These are phyloP conservation scores for Tetheella fluctuosa DNA, from an alignment of 2,888 invertebrate genomes.

Conservation along the genomic window DNA sequence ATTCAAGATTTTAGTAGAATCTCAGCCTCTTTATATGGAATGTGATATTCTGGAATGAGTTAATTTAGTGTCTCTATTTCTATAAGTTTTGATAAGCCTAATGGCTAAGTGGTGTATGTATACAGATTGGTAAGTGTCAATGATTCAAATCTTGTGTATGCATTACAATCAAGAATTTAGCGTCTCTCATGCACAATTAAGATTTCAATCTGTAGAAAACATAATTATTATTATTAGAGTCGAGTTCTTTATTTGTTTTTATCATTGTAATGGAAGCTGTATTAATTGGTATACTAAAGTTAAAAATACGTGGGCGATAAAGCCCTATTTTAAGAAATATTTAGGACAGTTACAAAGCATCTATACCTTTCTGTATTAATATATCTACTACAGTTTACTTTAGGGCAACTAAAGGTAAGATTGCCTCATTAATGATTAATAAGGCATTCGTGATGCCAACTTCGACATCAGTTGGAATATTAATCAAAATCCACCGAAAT, in stretches of 20 bases:
- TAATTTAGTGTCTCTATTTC: conserved; percentile 1
- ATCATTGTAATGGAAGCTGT: no score
- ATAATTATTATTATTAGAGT: no score
- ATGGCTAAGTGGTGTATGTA: not conserved
- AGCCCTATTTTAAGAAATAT: no score
- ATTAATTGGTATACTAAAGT: no score
- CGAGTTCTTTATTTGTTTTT: no score
- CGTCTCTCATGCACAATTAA: not conserved
- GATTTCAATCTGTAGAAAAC: not conserved
- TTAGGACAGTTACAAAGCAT: not conserved
- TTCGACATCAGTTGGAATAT: conserved; percentile 7
- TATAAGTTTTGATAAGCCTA: not conserved
- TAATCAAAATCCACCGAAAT: conserved; percentile 6
- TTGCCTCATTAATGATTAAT: not conserved
- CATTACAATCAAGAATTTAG: not conserved
- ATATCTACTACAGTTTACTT: no score
- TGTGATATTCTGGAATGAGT: not conserved
- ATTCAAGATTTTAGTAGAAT: not conserved
- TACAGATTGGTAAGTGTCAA: not conserved
- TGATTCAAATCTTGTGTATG: not conserved
- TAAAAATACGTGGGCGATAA: no score
- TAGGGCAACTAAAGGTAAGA: not conserved
- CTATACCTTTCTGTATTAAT: no score
- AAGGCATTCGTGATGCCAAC: not conserved
- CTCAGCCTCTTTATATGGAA: not conserved